Conservation (phyloP, 2,113 vertebrate genomes). For the Anthoscopus minutus region DNA sequence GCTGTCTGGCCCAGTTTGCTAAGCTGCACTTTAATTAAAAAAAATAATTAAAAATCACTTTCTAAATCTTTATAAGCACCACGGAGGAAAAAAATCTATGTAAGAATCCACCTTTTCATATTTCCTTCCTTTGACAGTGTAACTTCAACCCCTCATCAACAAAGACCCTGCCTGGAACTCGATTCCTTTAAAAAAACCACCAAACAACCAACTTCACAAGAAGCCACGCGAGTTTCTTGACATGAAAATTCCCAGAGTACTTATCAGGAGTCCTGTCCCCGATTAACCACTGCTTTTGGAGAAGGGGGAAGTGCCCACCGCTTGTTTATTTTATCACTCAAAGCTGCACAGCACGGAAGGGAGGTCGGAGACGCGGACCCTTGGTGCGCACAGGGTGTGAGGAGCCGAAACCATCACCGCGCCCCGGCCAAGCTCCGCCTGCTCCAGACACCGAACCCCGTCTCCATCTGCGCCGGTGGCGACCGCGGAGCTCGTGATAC, state of each 20-base stretch:
- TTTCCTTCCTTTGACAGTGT: neutral
- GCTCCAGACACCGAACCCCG: neutral
- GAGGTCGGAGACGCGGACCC: fast-evolving
- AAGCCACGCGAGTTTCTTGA: neutral
- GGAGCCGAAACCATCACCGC: neutral
- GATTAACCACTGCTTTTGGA: neutral
- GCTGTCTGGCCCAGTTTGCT: neutral
- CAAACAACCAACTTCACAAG: neutral
- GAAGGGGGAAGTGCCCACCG: neutral
- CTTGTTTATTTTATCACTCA: neutral
- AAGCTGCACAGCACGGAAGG: neutral
- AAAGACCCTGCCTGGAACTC: neutral
- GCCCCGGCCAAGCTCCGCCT: neutral
- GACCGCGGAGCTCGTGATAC: neutral
- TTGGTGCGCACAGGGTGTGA: neutral
- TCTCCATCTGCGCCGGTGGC: neutral
- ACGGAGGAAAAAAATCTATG: neutral
- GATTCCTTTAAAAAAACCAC: neutral
- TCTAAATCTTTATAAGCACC: neutral
- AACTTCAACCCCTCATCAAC: neutral
- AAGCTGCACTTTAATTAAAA: neutral
- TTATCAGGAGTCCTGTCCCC: neutral
- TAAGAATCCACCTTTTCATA: neutral
- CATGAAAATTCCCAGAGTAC: neutral
- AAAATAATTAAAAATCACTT: neutral